Conservation (phyloP, 2,113 vertebrate species). For the Anseranas semipalmata region DNA sequence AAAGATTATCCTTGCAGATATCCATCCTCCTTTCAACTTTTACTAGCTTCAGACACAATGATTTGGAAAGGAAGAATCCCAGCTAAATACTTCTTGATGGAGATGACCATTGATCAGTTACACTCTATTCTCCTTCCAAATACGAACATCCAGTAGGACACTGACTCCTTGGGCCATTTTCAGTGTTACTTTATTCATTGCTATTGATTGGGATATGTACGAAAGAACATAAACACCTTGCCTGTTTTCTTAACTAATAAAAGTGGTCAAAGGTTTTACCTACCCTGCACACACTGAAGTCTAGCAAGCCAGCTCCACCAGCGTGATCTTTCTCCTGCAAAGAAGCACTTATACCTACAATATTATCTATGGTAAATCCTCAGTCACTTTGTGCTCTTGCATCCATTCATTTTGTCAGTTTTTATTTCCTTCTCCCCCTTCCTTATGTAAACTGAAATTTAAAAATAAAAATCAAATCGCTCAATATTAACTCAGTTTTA, state of each 20-base stretch:
- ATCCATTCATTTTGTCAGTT: not conserved
- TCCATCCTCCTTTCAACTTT: constrained; percentile 67
- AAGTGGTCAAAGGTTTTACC: not conserved
- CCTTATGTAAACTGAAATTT: not conserved
- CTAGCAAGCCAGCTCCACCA: not conserved
- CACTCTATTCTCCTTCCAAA: not conserved
- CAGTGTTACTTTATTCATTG: not conserved
- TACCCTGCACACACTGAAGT: not conserved
- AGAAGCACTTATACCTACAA: not conserved
- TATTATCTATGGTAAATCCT: not conserved
- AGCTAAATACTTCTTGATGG: not conserved
- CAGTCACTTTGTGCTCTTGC: not conserved
- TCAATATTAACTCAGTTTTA: not conserved
- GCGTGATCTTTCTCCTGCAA: not conserved
- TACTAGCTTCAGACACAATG: constrained; percentile 24
- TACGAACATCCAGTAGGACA: not conserved
- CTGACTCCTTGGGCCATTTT: not conserved
- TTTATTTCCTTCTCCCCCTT: not conserved
- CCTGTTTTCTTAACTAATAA: not conserved
- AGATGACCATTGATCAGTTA: not conserved
- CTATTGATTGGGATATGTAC: not conserved
- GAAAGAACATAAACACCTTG: not conserved
- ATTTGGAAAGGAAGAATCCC: not conserved
- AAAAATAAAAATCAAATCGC: not conserved
- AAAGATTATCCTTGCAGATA: constrained; percentile 66